Evolutionary conservation across 1,140 invertebrate species (phyloP).

Genomic region (Acromyrmex heyeri): DNA sequence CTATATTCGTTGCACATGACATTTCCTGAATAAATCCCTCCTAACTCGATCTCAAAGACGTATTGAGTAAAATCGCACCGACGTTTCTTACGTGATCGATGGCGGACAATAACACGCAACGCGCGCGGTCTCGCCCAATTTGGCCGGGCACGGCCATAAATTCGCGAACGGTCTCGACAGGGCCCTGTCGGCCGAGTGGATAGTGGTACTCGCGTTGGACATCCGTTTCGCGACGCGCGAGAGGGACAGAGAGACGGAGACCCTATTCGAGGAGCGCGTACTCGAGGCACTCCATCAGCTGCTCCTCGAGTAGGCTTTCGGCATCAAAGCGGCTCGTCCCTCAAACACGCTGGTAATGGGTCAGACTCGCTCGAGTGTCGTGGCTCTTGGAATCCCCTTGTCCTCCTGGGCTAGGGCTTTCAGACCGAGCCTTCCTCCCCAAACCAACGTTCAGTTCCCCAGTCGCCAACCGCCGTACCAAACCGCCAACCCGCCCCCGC

Average conservation of each 20-base stretch:
- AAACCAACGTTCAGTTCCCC: constrained; percentile 21
- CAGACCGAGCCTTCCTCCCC: constrained; percentile 62
- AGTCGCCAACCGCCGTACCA: constrained; percentile 44
- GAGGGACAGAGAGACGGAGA: constrained; percentile 62
- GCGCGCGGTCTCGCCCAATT: constrained; percentile 58
- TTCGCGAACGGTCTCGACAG: constrained; percentile 65
- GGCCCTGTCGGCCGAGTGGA: constrained; percentile 42
- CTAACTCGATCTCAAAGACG: background rate
- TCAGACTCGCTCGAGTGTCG: constrained; percentile 75
- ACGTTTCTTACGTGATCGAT: constrained; percentile 64
- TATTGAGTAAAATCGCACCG: constrained; percentile 27
- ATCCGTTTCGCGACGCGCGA: constrained; percentile 57
- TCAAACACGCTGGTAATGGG: constrained; percentile 78
- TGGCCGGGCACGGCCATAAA: constrained; percentile 61
- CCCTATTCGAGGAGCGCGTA: constrained; percentile 69
- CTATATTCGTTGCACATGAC: background rate
- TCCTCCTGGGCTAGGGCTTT: constrained; percentile 70
- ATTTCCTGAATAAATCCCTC: background rate
- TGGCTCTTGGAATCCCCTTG: constrained; percentile 75
- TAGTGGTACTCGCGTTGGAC: constrained; percentile 53
- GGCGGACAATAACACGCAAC: constrained; percentile 63
- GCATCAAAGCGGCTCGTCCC: constrained; percentile 78
- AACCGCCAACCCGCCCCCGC: background rate
- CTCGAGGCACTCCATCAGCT: constrained; percentile 78
- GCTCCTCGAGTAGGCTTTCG: constrained; percentile 77